Conservation (phyloP, 2,113 vertebrate genomes). For the Chloroceryle aenea region DNA sequence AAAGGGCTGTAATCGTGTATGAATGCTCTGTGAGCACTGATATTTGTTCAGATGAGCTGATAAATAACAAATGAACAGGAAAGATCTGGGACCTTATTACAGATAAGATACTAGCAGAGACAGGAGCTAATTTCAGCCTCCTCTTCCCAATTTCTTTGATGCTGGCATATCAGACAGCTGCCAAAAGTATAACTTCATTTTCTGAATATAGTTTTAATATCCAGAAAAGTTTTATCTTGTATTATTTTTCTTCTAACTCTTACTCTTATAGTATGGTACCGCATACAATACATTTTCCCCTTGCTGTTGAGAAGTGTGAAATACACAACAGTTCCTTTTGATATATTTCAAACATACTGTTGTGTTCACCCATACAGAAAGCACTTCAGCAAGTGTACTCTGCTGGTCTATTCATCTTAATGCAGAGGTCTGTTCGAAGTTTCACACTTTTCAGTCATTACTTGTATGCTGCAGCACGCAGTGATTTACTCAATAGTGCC, state of each 20-base stretch:
- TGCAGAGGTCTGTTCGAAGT: neutral
- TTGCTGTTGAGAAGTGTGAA: neutral
- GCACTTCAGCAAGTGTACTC: neutral
- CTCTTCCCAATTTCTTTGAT: neutral
- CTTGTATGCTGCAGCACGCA: neutral
- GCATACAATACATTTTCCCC: neutral
- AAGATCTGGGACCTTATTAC: neutral
- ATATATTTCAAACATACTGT: slow-evolving; percentile 16
- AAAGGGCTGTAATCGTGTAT: neutral
- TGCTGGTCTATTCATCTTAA: slow-evolving; percentile 33
- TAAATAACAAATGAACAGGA: neutral
- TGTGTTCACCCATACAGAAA: slow-evolving; percentile 9
- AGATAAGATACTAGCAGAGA: neutral
- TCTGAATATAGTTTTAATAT: neutral
- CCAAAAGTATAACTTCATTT: neutral
- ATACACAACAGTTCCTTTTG: neutral
- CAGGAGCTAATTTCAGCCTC: neutral
- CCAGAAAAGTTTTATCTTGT: neutral
- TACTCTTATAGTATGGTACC: neutral
- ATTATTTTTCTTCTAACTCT: neutral
- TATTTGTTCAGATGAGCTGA: neutral
- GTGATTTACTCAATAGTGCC: neutral
- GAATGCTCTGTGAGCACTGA: neutral
- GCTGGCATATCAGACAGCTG: neutral
- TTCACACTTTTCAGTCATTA: slow-evolving; percentile 29